A percentile compares a stretch with the other conserved stretches of the same genome.
Conservation (phyloP, 2,113 vertebrate species). For the Perca flavescens region DNA sequence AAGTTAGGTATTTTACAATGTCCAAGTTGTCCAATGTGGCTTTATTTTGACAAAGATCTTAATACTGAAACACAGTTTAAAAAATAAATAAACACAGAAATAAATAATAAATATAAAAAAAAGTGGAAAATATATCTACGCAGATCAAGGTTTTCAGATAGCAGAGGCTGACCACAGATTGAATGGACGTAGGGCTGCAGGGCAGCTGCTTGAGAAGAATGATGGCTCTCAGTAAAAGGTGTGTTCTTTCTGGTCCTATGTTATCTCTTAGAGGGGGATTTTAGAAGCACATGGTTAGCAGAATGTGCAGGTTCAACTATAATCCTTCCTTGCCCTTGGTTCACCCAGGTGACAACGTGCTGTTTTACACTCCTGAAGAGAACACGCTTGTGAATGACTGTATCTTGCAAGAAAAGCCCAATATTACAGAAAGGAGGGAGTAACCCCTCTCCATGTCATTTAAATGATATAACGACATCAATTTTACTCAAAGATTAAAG, state of each 20-base stretch:
- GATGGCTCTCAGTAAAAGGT: slow-evolving; percentile 1
- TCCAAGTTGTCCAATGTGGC: background rate
- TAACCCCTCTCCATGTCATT: background rate
- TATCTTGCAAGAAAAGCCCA: background rate
- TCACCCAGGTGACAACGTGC: background rate
- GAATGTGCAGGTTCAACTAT: slow-evolving; percentile 11
- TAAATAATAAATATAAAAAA: too few relatives aligned
- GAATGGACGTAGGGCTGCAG: background rate
- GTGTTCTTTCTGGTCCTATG: background rate
- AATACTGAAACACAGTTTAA: too few relatives aligned
- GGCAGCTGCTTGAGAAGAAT: slow-evolving; percentile 1
- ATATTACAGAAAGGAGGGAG: background rate
- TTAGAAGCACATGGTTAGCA: background rate
- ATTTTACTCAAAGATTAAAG: slow-evolving; percentile 24
- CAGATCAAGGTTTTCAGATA: background rate
- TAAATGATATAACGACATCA: slow-evolving; percentile 24
- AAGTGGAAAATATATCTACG: background rate
- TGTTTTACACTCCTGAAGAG: slow-evolving; percentile 1
- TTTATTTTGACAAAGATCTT: too few relatives aligned
- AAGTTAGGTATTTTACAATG: background rate
- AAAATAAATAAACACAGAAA: too few relatives aligned
- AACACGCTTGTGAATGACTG: background rate
- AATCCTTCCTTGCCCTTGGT: background rate
- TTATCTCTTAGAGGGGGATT: background rate
- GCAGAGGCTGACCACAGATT: background rate